Percentiles rank a stretch among this genome's conserved stretches.
These are phyloP conservation scores for Epinephelus lanceolatus DNA, from an alignment of 2,113 vertebrate genomes.

Conservation along the genomic window DNA sequence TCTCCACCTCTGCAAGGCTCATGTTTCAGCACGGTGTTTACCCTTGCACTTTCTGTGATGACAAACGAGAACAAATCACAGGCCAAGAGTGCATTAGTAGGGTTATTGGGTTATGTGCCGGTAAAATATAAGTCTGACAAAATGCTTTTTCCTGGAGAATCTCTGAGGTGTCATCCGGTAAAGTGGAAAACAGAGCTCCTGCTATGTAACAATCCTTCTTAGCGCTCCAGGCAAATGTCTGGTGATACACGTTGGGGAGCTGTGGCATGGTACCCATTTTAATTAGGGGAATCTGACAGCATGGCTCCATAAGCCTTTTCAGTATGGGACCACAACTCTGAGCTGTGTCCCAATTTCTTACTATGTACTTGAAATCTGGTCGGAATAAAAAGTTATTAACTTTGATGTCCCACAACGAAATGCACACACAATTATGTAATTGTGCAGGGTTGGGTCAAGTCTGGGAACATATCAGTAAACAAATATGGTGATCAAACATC, in stretches of 20 bases:
- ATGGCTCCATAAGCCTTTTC: background rate
- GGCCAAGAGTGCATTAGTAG: constrained; percentile 61
- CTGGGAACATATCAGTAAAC: background rate
- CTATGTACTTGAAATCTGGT: background rate
- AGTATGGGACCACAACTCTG: constrained; percentile 1
- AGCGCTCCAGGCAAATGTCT: constrained; percentile 41
- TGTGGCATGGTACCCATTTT: constrained; percentile 40
- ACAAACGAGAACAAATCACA: constrained; percentile 76
- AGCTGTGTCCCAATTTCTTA: background rate
- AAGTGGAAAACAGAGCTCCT: constrained; percentile 55
- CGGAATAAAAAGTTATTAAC: background rate
- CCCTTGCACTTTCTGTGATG: constrained; percentile 60
- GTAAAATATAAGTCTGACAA: constrained; percentile 69
- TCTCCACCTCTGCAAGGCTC: constrained; percentile 51
- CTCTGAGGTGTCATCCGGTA: constrained; percentile 57
- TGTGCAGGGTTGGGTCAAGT: background rate
- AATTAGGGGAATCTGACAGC: constrained; percentile 38
- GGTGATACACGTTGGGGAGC: constrained; percentile 21
- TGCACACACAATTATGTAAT: background rate
- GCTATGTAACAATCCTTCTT: constrained; percentile 30
- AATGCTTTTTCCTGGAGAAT: constrained; percentile 53
- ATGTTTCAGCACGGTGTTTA: constrained; percentile 58
- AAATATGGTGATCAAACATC: background rate
- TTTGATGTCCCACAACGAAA: background rate
- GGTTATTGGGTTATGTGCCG: constrained; percentile 66